Base-by-base conservation (phyloP, 2,797 vertebrate genomes). In the Buceros bicornis region DNA sequence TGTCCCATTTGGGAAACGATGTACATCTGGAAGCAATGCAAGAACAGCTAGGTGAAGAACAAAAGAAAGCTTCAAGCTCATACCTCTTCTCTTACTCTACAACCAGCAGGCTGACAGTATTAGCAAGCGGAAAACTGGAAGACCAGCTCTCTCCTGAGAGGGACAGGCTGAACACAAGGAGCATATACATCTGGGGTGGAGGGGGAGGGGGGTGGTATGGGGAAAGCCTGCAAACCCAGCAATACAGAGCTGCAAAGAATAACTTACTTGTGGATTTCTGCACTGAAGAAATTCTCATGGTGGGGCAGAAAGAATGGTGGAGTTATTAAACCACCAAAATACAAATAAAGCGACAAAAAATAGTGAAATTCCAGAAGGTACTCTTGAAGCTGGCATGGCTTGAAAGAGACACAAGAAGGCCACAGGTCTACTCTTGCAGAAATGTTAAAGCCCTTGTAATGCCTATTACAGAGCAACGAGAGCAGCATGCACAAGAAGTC, bases 51-150 rank as follows among this genome's bases (percentile, higher is more conserved):
- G 82, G 53, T 84, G 71, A 86, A 87, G 64, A 94, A 95, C 48
- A 89, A 77, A 94, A 87, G 57, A 43, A 81, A 70, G 26, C 56
- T 90, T 86, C n/a, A 60, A 50, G 28, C 37, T 76, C 43, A 28
- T 33, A 42, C 29, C 16, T 91, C 57, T 73, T 62, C 56, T 65
- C 62, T 62, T 48, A 7, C 31, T 61, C 70, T 51, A 9, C 13
- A 77, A 85, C 13, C 40, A 87, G 45, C 57, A 87, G 57, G 67
- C 25, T 82, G 77, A 80, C 37, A 35, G 22, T 40, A 91, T 57
- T 71, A 70, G 79, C 73, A 93, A 76, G 71, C 15, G 20, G 69
- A 79, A 79, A 95, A 87, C 53, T 35, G 53, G 77, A 89, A 93
- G 66, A 48, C 86, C 81, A 76, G 62, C 37, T 89, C 66, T 45